Conservation (phyloP, 2,888 invertebrate species). For the Idaea biselata region DNA sequence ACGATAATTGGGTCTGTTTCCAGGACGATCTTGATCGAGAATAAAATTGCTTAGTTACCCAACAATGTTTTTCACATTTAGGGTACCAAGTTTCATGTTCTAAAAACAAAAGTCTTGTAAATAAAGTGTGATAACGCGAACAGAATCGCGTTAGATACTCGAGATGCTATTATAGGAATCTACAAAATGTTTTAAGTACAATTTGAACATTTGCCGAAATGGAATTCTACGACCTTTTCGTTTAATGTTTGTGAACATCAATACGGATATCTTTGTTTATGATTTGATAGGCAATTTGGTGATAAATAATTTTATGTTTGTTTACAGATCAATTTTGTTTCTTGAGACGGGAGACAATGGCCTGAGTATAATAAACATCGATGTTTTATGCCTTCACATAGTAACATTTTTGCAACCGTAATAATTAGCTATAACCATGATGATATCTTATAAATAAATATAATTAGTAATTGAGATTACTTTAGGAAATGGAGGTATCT, state of each 20-base stretch:
- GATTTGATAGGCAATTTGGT: background rate
- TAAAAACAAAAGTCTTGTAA: background rate
- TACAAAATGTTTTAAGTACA: background rate
- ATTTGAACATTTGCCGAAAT: background rate
- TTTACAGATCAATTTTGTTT: conserved; percentile 3
- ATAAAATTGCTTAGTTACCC: conserved; percentile 18
- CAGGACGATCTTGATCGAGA: conserved; percentile 21
- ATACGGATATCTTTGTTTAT: conserved; percentile 3
- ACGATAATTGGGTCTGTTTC: conserved; percentile 23
- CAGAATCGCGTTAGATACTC: background rate
- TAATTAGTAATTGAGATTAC: background rate
- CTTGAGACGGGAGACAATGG: background rate
- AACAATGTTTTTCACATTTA: conserved; percentile 16
- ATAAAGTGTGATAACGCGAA: conserved; percentile 1
- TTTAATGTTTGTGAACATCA: conserved; percentile 1
- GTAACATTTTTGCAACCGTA: background rate
- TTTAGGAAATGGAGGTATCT: background rate
- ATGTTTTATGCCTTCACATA: background rate
- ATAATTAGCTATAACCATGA: background rate
- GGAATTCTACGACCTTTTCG: background rate
- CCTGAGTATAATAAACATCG: background rate
- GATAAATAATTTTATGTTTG: conserved; percentile 2
- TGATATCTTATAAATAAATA: background rate
- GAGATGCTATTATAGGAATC: background rate
- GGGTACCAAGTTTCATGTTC: conserved; percentile 4